Conservation (phyloP, 2,888 invertebrate genomes). For the Nomada ferruginata region DNA sequence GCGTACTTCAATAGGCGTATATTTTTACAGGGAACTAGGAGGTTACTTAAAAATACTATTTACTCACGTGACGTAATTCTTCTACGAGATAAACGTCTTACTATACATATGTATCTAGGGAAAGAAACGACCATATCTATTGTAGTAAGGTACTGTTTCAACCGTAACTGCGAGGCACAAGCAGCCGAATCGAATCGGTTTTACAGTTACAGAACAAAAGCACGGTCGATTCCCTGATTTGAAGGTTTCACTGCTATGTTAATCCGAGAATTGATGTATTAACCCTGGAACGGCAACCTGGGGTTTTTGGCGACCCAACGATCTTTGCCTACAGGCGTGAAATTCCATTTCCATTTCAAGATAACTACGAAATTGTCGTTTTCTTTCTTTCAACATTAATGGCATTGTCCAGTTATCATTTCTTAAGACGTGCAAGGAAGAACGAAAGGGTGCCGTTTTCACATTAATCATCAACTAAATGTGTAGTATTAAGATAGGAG, state of each 20-base stretch:
- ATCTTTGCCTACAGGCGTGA: no score
- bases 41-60: background rate
- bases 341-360: no score
- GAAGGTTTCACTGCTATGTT: constrained; percentile 7
- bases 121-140: background rate
- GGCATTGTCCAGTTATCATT: no score
- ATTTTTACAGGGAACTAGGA: background rate
- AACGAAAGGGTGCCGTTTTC: no score
- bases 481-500: background rate
- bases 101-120: background rate
- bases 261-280: constrained; percentile 1
- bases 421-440: no score
- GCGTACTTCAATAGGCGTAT: background rate
- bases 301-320: no score
- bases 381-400: no score
- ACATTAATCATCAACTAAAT: background rate
- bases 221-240: background rate
- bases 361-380: no score
- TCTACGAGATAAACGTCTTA: background rate
- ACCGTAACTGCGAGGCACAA: background rate
- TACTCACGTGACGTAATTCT: background rate
- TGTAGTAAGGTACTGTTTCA: background rate
- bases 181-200: constrained; percentile 5
- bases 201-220: constrained; percentile 19
- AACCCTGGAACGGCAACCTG: no score